A percentile compares a stretch with the other conserved stretches of the same genome.
phyloP scores from a whole-genome alignment of 2,888 invertebrate species.

The Tryphoninae sp. region DNA sequence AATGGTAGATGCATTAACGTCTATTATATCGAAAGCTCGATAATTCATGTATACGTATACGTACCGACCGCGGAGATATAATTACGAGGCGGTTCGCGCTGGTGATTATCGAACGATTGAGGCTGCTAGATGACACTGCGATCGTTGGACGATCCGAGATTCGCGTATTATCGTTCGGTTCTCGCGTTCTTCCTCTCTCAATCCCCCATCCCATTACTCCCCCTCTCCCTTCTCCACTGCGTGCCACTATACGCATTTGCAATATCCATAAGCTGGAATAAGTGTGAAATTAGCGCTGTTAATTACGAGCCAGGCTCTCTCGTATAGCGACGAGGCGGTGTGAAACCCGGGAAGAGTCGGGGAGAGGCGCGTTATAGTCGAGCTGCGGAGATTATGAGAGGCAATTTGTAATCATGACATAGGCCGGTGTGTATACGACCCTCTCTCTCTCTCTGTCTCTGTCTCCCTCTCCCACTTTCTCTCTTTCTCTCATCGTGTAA shows the following conservation, averaged over 20 bases:
- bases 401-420: constrained; percentile 32
- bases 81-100: constrained; percentile 38
- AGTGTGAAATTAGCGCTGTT: constrained; percentile 50
- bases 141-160: constrained; percentile 40
- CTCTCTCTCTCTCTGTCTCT: not conserved
- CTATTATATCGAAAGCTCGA: constrained; percentile 32
- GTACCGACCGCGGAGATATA: constrained; percentile 24
- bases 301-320: constrained; percentile 45
- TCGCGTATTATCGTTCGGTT: constrained; percentile 28
- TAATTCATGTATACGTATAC: not conserved
- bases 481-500: constrained; percentile 1
- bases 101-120: constrained; percentile 50
- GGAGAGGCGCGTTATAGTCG: constrained; percentile 16
- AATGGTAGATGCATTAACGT: constrained; percentile 46
- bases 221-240: not conserved
- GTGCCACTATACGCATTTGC: constrained; percentile 22
- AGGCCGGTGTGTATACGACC: not conserved
- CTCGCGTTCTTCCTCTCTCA: constrained; percentile 12
- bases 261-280: constrained; percentile 24
- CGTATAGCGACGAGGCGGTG: constrained; percentile 14
- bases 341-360: constrained; percentile 19
- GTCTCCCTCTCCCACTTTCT: not conserved
- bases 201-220: not conserved
- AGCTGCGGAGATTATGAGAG: constrained; percentile 40
- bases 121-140: constrained; percentile 52